Percentiles rank a stretch among this genome's conserved stretches.
phyloP scores from a whole-genome alignment of 2,888 invertebrate genomes.

The Melipona beecheii region DNA sequence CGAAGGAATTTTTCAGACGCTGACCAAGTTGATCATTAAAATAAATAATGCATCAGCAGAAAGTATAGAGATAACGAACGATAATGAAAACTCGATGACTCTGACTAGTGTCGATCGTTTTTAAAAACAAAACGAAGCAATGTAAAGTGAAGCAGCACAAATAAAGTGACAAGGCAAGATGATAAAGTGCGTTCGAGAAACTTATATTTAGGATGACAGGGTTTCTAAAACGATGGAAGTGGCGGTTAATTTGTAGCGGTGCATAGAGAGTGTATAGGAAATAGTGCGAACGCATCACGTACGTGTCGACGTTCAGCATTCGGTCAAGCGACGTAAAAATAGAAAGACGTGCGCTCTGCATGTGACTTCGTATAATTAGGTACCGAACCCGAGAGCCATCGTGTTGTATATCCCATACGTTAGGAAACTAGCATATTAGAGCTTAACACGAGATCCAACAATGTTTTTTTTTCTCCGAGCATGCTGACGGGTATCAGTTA shows the following conservation, averaged over 20 bases:
- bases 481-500: constrained; percentile 21
- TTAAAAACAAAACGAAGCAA: too few species aligned
- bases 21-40: not conserved
- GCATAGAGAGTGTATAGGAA: constrained; percentile 60
- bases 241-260: constrained; percentile 38
- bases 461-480: constrained; percentile 50
- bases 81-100: not conserved
- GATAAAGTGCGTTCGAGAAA: constrained; percentile 3
- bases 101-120: not conserved
- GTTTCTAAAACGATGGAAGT: constrained; percentile 36
- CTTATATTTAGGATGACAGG: constrained; percentile 33
- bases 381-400: constrained; percentile 76
- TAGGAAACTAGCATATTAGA: constrained; percentile 68
- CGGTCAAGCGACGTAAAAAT: constrained; percentile 82
- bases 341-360: constrained; percentile 82
- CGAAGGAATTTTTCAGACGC: not conserved
- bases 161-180: constrained; percentile 20
- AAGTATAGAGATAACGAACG: not conserved
- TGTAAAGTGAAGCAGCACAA: not conserved
- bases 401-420: constrained; percentile 73
- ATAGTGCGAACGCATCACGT: constrained; percentile 63
- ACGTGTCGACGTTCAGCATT: constrained; percentile 77
- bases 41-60: not conserved
- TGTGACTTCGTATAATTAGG: constrained; percentile 83
- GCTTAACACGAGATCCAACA: constrained; percentile 60